Evolutionary conservation across 2,888 invertebrate species (phyloP), one percentile per base, ranked within the genome.

Genomic region (Cistogaster globosa): DNA sequence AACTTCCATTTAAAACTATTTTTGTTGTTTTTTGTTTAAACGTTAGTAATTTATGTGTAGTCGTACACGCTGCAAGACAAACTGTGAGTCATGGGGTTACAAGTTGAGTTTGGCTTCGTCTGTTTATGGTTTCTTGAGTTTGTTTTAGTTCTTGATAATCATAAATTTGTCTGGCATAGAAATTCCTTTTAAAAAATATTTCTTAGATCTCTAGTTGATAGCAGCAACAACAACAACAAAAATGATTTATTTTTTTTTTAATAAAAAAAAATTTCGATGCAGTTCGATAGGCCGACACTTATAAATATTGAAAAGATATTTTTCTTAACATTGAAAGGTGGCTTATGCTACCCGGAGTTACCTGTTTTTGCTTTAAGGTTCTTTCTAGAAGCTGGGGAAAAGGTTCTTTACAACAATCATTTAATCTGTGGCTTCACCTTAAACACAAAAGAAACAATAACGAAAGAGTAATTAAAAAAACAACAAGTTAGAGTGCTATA

Each of bases 41-140:
- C 53, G 38, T 53, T 69, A 12, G 67, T 57, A 62, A 67, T 65
- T 69, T 71, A 76, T 68, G 38, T 55, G 58, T 53, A 51, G 32
- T 36, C 55, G 48, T 60, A 38, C 42, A 60, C 51, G 60, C 62
- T 55, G 53, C 62, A 53, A 60, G 68, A 68, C 51, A 72, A 65
- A 45, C 74, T 69, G 74, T 85, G 82, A 82, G 78, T 85, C 85
- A 85, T 78, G 85, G 48, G 85, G 82, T 85, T 85, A 82, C 22
- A 68, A 74, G 76, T 72, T 68, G 51, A n/a, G 32, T 57, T 71
- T 26, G 18, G 42, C 5, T 65, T 63, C 42, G 58, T 32, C 45
- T 69, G 38, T 32, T 67, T 26, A 45, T 22, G 42, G 14, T 71
- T 62, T 60, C 14, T 57, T 57, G 32, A 20, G 16, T 20, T 58